Base-by-base conservation (phyloP, 2,797 vertebrate genomes). In the Megalops cyprinoides region DNA sequence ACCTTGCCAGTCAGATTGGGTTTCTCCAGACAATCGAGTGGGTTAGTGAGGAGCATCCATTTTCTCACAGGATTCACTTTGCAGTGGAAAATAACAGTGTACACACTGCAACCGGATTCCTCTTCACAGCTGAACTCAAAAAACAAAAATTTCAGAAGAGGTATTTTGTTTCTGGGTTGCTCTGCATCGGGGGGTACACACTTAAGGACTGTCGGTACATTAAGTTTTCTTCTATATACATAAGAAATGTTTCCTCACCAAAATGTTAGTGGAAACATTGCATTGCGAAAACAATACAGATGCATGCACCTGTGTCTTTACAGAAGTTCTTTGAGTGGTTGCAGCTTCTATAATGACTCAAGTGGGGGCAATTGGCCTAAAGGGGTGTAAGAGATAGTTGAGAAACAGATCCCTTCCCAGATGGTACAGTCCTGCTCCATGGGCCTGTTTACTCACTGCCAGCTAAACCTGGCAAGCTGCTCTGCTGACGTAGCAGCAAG, bases 341-440 rank as follows among this genome's bases (percentile, higher is more conserved):
- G 49, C 46, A 37, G 37, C 44, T 79, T 55, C 51, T 69, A 34
- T 51, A 82, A 78, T 25, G 69, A 67, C 49, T 31, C 37, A 49
- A 51, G 46, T 23, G 1, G n/a, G 42, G n/a, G 75, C 48, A 15
- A 20, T 42, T 37, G 15, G 20, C 62, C 65, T n/a, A 25, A 69
- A 60, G 25, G 37, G 15, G 20, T n/a, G 25, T 53, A 55, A 53
- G 20, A 48, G 80, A 78, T 15, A 69, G 53, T 62, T 31, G 75
- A 76, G 76, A 65, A 77, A 65, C 6, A 25, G 80, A 77, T 75
- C 81, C 76, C 76, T 79, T 77, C 76, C 78, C 55, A 75, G 83
- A 82, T 79, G 74, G 37, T 78, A 58, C 46, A 69, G 31, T 79
- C 28, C 39, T 8, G 58, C 65, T 44, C 76, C 62, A 20, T 14